Evolutionary conservation across 2,113 vertebrate species (phyloP), one percentile per base, ranked within the genome.

Genomic region (Anolis sagrei): DNA sequence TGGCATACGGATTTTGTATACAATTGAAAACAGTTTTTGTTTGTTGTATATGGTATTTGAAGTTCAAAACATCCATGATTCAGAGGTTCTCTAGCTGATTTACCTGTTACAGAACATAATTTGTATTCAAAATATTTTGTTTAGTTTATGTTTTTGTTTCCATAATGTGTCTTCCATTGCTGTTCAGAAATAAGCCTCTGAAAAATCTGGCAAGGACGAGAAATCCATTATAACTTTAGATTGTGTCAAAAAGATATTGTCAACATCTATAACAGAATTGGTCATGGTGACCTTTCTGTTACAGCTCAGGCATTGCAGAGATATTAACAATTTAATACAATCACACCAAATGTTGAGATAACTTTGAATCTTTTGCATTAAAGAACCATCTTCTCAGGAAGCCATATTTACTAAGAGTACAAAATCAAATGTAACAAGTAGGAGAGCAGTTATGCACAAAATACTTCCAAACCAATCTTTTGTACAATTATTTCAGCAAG

Each of bases 241-340:
- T 70, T 29, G 72, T 85, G 78, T 75, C 70, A 88, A 89, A 64
- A 34, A 88, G 36, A 86, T 76, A 51, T 2, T 86, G 73, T 39
- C 0, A 0, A 79, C 61, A 75, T 25, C 81, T 83, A 39, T 48
- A 73, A 36, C 75, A 81, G 82, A 86, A 0, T 44, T 32, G 83
- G 91, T 90, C 93, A 89, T 58, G 0, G 76, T 76, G 88, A 92
- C 90, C 81, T 69, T 81, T 7, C 27, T 58, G 75, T 70, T 86
- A 58, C 66, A 23, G 76, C 39, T 0, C 11, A 1, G 39, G 10
- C 19, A 36, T 79, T 0, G 68, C 76, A 2, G 7, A 73, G 62
- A 86, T 81, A n/a, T n/a, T n/a, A 82, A n/a, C 58, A 61, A 34
- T 83, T 76, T 83, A 89, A 36, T 61, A 79, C 51, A 80, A 86